A percentile compares a stretch with the other conserved stretches of the same genome.
These are phyloP conservation scores for Pectinophora gossypiella DNA, from an alignment of 1,140 invertebrate species.

Conservation along the genomic window DNA sequence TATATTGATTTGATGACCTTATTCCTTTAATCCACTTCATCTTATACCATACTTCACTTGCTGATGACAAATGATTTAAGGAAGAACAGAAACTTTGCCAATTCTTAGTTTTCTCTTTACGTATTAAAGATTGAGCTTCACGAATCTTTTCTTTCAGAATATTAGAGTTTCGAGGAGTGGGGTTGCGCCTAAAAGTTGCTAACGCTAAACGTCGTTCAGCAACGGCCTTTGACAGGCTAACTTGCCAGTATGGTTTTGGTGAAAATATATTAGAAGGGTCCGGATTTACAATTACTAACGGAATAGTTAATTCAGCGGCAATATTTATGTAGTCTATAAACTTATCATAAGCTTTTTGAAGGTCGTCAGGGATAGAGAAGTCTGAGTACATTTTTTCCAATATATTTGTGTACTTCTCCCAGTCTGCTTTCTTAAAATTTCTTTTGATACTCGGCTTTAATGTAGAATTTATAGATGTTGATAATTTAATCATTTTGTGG, in stretches of 20 bases:
- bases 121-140: not conserved
- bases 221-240: not conserved
- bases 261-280: not conserved
- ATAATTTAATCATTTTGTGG: conserved; percentile 1
- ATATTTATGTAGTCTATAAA: conserved; percentile 2
- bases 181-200: not conserved
- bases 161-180: conserved; percentile 6
- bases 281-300: not conserved
- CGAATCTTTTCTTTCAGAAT: not conserved
- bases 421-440: conserved; percentile 7
- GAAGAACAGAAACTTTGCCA: conserved; percentile 4
- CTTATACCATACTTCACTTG: conserved; percentile 1
- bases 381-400: not conserved
- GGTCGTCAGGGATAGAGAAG: not conserved
- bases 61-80: not conserved
- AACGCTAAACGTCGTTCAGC: conserved; percentile 2
- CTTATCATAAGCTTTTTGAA: conserved; percentile 1
- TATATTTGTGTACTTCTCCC: not conserved
- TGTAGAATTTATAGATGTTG: not conserved
- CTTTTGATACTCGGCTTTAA: not conserved
- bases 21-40: conserved; percentile 10
- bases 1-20: not conserved
- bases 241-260: conserved; percentile 5
- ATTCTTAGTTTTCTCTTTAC: not conserved
- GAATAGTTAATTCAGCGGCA: conserved; percentile 2